Evolutionary conservation across 2,888 invertebrate species (phyloP).

Genomic region (Heteromurus nitidus): DNA sequence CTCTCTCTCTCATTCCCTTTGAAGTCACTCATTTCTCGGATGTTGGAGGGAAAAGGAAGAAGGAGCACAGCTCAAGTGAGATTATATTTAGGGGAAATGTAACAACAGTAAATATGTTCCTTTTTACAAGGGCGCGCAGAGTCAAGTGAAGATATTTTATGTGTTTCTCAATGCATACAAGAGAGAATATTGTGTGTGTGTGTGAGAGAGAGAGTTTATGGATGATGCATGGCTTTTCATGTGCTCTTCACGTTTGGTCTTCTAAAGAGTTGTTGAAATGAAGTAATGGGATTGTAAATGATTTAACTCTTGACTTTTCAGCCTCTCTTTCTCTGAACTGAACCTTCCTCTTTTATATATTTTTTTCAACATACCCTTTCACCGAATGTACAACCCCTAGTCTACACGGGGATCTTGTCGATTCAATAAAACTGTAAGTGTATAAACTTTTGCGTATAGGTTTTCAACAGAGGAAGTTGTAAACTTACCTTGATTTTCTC

Average conservation of each 20-base stretch:
- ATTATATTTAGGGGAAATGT: neutral
- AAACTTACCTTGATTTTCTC: constrained; percentile 71
- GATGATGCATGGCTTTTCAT: constrained; percentile 35
- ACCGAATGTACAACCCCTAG: neutral
- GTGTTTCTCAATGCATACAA: too few species aligned
- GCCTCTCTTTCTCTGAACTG: constrained; percentile 2
- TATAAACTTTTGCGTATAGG: too few species aligned
- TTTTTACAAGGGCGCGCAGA: neutral
- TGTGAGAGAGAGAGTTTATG: constrained; percentile 9
- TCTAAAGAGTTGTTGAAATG: constrained; percentile 59
- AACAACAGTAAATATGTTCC: too few species aligned
- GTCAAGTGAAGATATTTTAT: neutral
- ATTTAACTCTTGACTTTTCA: constrained; percentile 48
- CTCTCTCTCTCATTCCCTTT: constrained; percentile 9
- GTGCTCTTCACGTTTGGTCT: too few species aligned
- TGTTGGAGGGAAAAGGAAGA: too few species aligned
- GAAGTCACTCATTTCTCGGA: too few species aligned
- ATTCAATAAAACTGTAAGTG: too few species aligned
- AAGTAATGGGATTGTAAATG: constrained; percentile 64
- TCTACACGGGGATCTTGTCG: neutral
- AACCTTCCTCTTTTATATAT: neutral
- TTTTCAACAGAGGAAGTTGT: too few species aligned
- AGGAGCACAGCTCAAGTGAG: neutral
- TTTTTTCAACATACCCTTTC: too few species aligned
- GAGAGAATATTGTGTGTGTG: neutral